Base-by-base conservation (phyloP, 1,140 invertebrate genomes). In the Trachymyrmex septentrionalis region DNA sequence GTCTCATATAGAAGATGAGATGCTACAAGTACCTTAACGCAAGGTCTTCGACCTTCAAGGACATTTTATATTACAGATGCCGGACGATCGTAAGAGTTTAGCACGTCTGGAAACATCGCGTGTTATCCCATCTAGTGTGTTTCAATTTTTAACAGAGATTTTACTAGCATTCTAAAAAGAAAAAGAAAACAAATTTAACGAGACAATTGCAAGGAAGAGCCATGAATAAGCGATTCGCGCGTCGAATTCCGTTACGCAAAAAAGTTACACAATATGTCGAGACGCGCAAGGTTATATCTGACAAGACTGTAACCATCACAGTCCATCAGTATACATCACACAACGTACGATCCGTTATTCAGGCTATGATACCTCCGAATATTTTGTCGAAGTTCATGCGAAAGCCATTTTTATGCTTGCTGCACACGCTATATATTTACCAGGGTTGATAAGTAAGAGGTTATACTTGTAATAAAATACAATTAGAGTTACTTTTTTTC, bases 341-440 rank as follows among this genome's bases (percentile, higher is more conserved):
- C 19, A 27, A 82, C 73, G 73, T 81, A 80, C 24, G 27, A 53
- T 72, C 53, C 38, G 38, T 82, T 82, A 82, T 6, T 30, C 53
- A 55, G 27, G 10, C 24, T 21, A 44, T n/a, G n/a, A n/a, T 53
- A 44, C 21, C 61, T 80, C n/a, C 73, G 19, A 7, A 4, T n/a
- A 6, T 30, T 10, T 34, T 6, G 30, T 67, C 24, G 14, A 78
- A 64, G 30, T 34, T 34, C 30, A 10, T n/a, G 64, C 12, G 78
- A 76, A 67, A 50, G 34, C 7, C 34, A 38, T 9, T 38, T 38
- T 38, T 38, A 7, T 38, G 34, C 7, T 9, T 38, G 34, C 7
- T 38, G 34, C 34, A 38, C 34, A 38, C 34, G 34, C 34, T 38
- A 38, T 38, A 9, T 38, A 38, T 38, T 38, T 38, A 38, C 5